Percentiles rank a stretch among this genome's conserved stretches.
These are phyloP conservation scores for Agrotis clavis DNA, from an alignment of 2,888 invertebrate species.

Conservation along the genomic window DNA sequence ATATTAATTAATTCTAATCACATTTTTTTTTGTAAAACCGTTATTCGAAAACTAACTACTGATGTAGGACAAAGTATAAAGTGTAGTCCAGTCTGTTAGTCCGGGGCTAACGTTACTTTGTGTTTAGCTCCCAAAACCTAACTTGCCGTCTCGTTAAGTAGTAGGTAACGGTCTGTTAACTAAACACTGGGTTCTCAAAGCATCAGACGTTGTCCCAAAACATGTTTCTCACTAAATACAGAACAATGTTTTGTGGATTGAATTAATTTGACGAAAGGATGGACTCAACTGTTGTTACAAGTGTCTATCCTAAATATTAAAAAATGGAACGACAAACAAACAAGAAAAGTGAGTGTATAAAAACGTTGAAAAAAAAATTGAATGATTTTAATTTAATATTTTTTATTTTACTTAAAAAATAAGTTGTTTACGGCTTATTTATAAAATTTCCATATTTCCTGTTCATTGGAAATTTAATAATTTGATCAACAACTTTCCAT, in stretches of 20 bases:
- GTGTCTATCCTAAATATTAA: background rate
- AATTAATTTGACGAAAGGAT: conserved; percentile 32
- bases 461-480: background rate
- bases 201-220: conserved; percentile 21
- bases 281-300: background rate
- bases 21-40: conserved; percentile 9
- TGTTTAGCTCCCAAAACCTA: conserved; percentile 49
- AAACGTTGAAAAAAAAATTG: too few relatives aligned
- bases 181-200: conserved; percentile 17
- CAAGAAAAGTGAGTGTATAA: too few relatives aligned
- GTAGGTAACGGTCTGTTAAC: conserved; percentile 26
- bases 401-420: background rate
- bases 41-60: conserved; percentile 20
- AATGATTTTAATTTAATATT: background rate
- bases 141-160: conserved; percentile 28
- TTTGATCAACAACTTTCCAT: background rate
- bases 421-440: background rate
- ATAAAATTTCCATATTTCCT: background rate
- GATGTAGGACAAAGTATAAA: conserved; percentile 28
- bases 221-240: conserved; percentile 20
- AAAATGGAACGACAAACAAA: conserved; percentile 9
- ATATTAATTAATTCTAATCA: background rate
- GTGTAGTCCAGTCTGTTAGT: conserved; percentile 19
- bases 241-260: conserved; percentile 7
- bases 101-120: conserved; percentile 60